Conservation (phyloP, 2,888 invertebrate species). For the Trissolcus brochymenae region DNA sequence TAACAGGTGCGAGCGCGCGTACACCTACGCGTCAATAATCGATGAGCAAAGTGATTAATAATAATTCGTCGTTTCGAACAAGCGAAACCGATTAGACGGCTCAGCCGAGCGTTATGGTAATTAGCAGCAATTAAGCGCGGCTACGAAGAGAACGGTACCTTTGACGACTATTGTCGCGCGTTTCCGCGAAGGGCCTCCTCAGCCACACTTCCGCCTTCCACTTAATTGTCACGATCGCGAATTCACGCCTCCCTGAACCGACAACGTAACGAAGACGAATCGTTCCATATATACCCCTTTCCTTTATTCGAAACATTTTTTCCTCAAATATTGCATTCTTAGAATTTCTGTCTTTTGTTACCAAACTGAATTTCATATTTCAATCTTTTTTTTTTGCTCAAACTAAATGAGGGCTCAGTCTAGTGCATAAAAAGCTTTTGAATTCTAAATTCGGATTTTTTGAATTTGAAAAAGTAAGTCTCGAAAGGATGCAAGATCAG, state of each 20-base stretch:
- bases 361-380: no score
- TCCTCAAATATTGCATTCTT: no score
- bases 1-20: slow-evolving; percentile 34
- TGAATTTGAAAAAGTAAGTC: no score
- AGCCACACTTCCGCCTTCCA: slow-evolving; percentile 2
- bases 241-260: slow-evolving; percentile 44
- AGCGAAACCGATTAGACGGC: slow-evolving; percentile 72
- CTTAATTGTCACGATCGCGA: slow-evolving; percentile 15
- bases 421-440: no score
- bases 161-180: slow-evolving; percentile 40
- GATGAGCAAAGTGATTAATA: slow-evolving; percentile 70
- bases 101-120: slow-evolving; percentile 70
- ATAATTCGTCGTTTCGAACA: slow-evolving; percentile 72
- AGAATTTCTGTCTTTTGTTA: no score
- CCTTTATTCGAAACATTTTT: neutral
- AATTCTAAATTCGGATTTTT: no score
- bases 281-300: slow-evolving; percentile 14
- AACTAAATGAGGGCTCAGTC: no score
- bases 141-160: slow-evolving; percentile 20
- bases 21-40: slow-evolving; percentile 64
- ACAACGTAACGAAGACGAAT: slow-evolving; percentile 53
- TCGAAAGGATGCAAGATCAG: no score
- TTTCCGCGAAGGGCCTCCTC: slow-evolving; percentile 21
- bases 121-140: slow-evolving; percentile 67
- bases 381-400: no score